Evolutionary conservation across 2,888 invertebrate genomes (phyloP).

Genomic region (Ochlodes sylvanus): DNA sequence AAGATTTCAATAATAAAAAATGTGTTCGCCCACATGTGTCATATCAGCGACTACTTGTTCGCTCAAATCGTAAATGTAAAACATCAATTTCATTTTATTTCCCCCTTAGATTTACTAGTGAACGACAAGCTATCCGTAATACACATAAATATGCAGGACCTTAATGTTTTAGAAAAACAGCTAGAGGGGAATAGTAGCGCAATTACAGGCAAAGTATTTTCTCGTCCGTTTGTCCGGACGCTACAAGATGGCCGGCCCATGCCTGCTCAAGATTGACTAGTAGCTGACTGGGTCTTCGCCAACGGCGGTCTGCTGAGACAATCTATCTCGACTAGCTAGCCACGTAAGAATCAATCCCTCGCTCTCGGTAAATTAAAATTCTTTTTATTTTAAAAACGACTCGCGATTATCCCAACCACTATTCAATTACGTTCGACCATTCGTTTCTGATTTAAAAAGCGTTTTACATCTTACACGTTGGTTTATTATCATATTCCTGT

Average conservation of each 20-base stretch:
- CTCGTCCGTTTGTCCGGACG: conserved; percentile 66
- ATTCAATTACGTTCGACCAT: conserved; percentile 5
- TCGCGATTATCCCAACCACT: conserved; percentile 58
- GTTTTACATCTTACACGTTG: conserved; percentile 7
- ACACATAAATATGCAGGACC: conserved; percentile 33
- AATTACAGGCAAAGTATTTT: conserved; percentile 76
- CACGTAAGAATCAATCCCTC: conserved; percentile 69
- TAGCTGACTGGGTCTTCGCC: conserved; percentile 76
- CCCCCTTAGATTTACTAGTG: conserved; percentile 1
- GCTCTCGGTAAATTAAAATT: conserved; percentile 76
- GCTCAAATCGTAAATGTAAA: too few relatives aligned
- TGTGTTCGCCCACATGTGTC: too few relatives aligned
- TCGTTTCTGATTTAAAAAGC: conserved; percentile 3
- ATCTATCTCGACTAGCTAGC: conserved; percentile 69
- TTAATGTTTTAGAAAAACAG: conserved; percentile 71
- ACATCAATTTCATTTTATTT: neutral
- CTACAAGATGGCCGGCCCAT: conserved; percentile 74
- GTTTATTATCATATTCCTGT: neutral
- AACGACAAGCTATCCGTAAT: conserved; percentile 12
- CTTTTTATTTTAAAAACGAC: conserved; percentile 62
- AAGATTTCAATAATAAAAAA: too few relatives aligned
- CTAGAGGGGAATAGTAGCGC: conserved; percentile 73
- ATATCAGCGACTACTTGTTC: too few relatives aligned
- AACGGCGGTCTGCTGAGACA: conserved; percentile 73
- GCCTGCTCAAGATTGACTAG: conserved; percentile 81